Conservation (phyloP, 2,888 invertebrate genomes). For the Iselma pallidipennis region DNA sequence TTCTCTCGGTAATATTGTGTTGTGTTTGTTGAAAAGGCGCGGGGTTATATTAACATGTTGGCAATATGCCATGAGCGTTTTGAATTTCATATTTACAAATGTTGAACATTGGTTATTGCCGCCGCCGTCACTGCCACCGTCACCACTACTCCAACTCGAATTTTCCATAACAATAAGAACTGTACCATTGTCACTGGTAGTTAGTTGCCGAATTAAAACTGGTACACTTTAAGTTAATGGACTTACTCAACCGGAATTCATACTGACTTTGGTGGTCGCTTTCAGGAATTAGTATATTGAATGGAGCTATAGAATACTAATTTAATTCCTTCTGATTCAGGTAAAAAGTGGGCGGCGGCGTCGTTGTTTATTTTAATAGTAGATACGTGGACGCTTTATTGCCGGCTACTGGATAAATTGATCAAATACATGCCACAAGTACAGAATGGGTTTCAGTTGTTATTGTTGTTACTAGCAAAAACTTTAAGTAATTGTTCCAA, state of each 20-base stretch:
- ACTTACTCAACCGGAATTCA: constrained; percentile 42
- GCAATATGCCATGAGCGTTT: constrained; percentile 49
- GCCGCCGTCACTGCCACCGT: constrained; percentile 31
- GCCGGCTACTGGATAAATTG: neutral
- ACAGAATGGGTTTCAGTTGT: neutral
- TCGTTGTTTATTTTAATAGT: constrained; percentile 20
- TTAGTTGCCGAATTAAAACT: constrained; percentile 41
- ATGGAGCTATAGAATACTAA: constrained; percentile 43
- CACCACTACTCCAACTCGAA: too few species aligned
- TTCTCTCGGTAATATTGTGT: constrained; percentile 23
- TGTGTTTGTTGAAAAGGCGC: constrained; percentile 19
- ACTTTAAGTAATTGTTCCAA: too few species aligned
- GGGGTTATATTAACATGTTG: constrained; percentile 49
- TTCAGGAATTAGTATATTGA: constrained; percentile 43
- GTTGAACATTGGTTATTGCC: constrained; percentile 48
- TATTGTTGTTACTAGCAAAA: neutral
- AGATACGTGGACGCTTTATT: constrained; percentile 2
- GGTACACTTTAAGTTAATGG: constrained; percentile 46
- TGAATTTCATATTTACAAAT: constrained; percentile 53
- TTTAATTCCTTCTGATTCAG: constrained; percentile 35
- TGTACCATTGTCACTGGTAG: constrained; percentile 39
- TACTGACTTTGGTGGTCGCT: constrained; percentile 44
- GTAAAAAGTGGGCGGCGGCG: constrained; percentile 23
- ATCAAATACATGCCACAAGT: neutral
- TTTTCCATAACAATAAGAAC: constrained; percentile 16